Evolutionary conservation across 2,888 invertebrate genomes (phyloP), one percentile per base, ranked within the genome.

Genomic region (Caenorhabditis imperialis): DNA sequence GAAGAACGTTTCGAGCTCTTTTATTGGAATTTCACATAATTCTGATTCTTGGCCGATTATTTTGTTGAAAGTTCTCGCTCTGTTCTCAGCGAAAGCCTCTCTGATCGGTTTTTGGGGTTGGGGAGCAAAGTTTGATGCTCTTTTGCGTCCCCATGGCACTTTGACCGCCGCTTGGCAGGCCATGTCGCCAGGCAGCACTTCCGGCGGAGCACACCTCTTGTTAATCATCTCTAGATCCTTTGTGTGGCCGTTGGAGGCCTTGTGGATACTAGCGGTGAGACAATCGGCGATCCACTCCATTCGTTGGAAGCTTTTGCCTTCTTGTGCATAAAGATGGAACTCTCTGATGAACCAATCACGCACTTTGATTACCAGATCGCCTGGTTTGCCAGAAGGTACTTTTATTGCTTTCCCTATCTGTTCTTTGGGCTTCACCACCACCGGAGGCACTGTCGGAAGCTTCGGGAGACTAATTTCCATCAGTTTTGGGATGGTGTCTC

Each of bases 1-100:
- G 40, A 63, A 63, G 45, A 18, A 16, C 12, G 16, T 20, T 45
- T 57, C 57, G n/a, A 63, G 10, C 14, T 37, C 38, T 12, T 22
- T 37, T 2, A n/a, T n/a, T n/a, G n/a, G n/a, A n/a, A n/a, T n/a
- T n/a, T n/a, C n/a, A n/a, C n/a, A n/a, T n/a, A n/a, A n/a, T n/a
- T n/a, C n/a, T n/a, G n/a, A n/a, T n/a, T n/a, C n/a, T n/a, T n/a
- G n/a, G n/a, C n/a, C n/a, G n/a, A n/a, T n/a, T n/a, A n/a, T n/a
- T n/a, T n/a, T n/a, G n/a, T n/a, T n/a, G n/a, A n/a, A n/a, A n/a
- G n/a, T n/a, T n/a, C n/a, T n/a, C n/a, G n/a, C n/a, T n/a, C n/a
- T n/a, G n/a, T 44, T 20, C 42, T 42, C 16, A 3, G 10, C 16
- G 44, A 42, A 55, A 22, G 4, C 18, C 7, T 12, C 8, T 16